A percentile compares a stretch with the other conserved stretches of the same genome.
Conservation (phyloP, 2,113 vertebrate species). For the Heloderma charlesbogerti region DNA sequence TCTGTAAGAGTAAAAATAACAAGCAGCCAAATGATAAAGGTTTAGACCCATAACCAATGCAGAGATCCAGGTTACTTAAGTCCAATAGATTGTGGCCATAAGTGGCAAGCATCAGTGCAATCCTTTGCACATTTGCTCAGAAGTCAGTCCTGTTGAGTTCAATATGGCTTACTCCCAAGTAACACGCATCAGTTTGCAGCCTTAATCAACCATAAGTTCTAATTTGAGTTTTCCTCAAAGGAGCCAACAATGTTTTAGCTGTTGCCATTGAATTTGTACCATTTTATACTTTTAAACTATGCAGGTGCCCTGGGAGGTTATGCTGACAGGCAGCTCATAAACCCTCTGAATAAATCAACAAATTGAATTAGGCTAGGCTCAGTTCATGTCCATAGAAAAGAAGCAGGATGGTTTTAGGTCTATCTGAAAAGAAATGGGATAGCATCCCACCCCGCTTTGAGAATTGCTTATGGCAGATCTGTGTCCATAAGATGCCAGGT, state of each 20-base stretch:
- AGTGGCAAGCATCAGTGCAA: neutral
- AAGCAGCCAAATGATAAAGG: neutral
- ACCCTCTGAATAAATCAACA: too few relatives aligned
- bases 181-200: neutral
- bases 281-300: neutral
- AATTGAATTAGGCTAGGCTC: neutral
- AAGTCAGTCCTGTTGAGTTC: neutral
- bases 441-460: neutral
- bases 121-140: neutral
- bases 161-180: neutral
- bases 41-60: neutral
- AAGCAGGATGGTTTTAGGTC: neutral
- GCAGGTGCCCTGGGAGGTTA: neutral
- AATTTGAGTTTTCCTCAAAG: neutral
- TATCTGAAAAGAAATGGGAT: neutral
- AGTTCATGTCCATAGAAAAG: neutral
- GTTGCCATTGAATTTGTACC: neutral
- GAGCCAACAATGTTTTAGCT: neutral
- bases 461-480: neutral
- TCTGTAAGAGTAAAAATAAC: neutral
- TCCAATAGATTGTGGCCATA: neutral
- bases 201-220: neutral
- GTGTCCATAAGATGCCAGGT: neutral
- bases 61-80: neutral
- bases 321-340: too few relatives aligned